Evolutionary conservation across 2,113 vertebrate genomes (phyloP).

Genomic region (Nymphicus hollandicus): DNA sequence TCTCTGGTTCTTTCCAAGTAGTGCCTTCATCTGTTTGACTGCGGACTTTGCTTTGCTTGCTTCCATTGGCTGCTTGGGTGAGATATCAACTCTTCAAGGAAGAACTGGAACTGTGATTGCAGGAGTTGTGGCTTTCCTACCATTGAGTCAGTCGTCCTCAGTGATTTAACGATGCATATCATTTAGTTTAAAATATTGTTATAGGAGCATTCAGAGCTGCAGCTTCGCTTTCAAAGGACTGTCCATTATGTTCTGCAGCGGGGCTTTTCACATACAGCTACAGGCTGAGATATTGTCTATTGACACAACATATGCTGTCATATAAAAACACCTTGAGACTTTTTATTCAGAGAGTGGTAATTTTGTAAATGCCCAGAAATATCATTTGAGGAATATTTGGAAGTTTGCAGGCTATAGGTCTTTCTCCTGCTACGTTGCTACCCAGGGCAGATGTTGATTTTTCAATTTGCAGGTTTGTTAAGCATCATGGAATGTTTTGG

Average conservation of each 20-base stretch:
- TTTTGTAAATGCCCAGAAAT: conserved; percentile 74
- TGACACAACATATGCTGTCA: conserved; percentile 53
- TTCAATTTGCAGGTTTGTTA: conserved; percentile 86
- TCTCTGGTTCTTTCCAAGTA: conserved; percentile 43
- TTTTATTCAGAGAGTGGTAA: conserved; percentile 68
- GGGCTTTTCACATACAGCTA: neutral
- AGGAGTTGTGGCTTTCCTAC: conserved; percentile 55
- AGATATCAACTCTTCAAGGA: conserved; percentile 53
- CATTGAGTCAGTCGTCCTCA: conserved; percentile 48
- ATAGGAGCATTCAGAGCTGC: conserved; percentile 17
- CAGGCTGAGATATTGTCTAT: conserved; percentile 55
- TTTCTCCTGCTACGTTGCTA: conserved; percentile 63
- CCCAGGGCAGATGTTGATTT: conserved; percentile 76
- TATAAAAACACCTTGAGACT: conserved; percentile 72
- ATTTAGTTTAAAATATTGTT: conserved; percentile 69
- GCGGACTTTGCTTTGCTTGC: neutral
- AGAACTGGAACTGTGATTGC: conserved; percentile 37
- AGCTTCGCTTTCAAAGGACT: neutral
- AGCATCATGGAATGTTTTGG: conserved; percentile 82
- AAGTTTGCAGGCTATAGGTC: conserved; percentile 67
- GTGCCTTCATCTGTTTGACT: conserved; percentile 42
- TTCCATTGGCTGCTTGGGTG: neutral
- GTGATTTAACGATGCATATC: conserved; percentile 65
- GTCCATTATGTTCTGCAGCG: conserved; percentile 27
- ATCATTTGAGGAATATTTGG: conserved; percentile 74